These are phyloP conservation scores for Lepidurus apus DNA, from an alignment of 1,140 invertebrate genomes.

Conservation along the genomic window DNA sequence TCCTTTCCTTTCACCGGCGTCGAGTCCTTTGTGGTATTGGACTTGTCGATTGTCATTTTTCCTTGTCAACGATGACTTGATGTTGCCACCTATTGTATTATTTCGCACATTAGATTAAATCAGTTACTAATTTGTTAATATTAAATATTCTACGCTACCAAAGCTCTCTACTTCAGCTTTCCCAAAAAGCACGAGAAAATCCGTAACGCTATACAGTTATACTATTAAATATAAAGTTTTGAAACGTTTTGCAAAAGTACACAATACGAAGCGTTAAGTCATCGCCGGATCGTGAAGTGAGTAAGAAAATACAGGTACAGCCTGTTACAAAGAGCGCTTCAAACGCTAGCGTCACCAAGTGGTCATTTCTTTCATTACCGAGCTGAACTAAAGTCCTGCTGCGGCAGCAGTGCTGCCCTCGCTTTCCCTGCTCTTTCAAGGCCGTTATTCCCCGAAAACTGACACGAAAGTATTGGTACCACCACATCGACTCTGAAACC, in stretches of 20 bases:
- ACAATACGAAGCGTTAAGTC: constrained; percentile 4
- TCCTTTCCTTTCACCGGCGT: constrained; percentile 25
- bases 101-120: not conserved
- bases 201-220: not conserved
- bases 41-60: constrained; percentile 31
- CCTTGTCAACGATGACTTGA: not conserved
- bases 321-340: too few relatives aligned
- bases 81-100: not conserved
- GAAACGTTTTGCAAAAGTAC: not conserved
- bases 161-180: not conserved
- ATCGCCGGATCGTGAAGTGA: constrained; percentile 14
- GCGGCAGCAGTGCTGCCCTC: too few relatives aligned
- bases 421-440: too few relatives aligned
- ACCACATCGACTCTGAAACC: too few relatives aligned
- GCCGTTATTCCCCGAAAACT: too few relatives aligned
- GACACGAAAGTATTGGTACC: too few relatives aligned
- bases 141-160: not conserved
- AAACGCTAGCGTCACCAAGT: too few relatives aligned
- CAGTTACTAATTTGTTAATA: not conserved
- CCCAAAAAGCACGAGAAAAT: not conserved
- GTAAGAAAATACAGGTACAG: not conserved
- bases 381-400: too few relatives aligned
- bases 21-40: constrained; percentile 21
- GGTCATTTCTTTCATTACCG: too few relatives aligned
- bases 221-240: not conserved